Evolutionary conservation across 2,888 invertebrate genomes (phyloP), one percentile per base, ranked within the genome.

Genomic region (Athetis lepigone): DNA sequence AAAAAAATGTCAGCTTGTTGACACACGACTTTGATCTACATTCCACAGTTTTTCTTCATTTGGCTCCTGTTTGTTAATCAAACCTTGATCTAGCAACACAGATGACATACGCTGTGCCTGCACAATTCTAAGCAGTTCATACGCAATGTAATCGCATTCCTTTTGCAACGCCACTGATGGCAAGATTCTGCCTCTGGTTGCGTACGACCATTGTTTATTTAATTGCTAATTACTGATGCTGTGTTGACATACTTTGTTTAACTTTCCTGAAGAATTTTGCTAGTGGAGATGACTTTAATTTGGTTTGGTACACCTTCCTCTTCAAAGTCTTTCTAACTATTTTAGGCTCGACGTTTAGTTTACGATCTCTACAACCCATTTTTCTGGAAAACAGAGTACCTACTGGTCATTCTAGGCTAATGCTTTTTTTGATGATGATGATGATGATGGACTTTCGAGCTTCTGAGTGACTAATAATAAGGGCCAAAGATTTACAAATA

Each of bases 121-220:
- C 42, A 36, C 47, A 68, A 60, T 59, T 61, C 57, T 58, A 64
- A 61, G 61, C 56, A 57, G 18, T 45, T 59, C 58, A 33, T 56
- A 69, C 55, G 65, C 60, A 68, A 63, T 63, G 16, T 72, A 64
- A 71, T 65, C 60, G 49, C 77, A 69, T 72, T 73, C 73, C 70
- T 77, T 61, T 68, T 65, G 77, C 74, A 77, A 77, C 16, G 43
- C 37, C 27, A 50, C 50, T 61, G 62, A 77, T 73, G 70, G 50
- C 74, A 43, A 73, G 69, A 76, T 68, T 61, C 46, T 55, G 47
- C 25, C 40, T 55, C 45, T 54, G 60, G 45, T 77, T 77, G 74
- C 80, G 70, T 64, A 50, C 18, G 19, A 6, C 67, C 55, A 77
- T 77, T 77, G 77, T 77, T 77, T 73, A 56, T 62, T 67, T 74